A percentile compares a stretch with the other conserved stretches of the same genome.
Evolutionary conservation across 2,888 invertebrate species (phyloP).

Genomic region (Aleiodes alternator): DNA sequence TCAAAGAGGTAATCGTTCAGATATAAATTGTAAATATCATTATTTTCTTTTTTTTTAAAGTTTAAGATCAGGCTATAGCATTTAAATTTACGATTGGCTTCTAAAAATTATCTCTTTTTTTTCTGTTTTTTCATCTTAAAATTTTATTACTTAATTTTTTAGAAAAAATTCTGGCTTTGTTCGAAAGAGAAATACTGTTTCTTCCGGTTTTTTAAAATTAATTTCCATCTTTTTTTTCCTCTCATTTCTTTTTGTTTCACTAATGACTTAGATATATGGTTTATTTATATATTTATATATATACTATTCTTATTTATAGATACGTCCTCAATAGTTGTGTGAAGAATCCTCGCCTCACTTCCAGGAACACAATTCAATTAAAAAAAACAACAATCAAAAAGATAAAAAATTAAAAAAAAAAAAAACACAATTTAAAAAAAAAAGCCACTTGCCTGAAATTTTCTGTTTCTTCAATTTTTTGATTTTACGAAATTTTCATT

Average conservation of each 20-base stretch:
- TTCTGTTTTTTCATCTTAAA: background rate
- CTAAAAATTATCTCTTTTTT: background rate
- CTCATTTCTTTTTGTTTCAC: slow-evolving; percentile 45
- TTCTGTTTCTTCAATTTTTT: background rate
- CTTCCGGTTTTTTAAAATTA: slow-evolving; percentile 15
- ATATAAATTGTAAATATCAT: slow-evolving; percentile 36
- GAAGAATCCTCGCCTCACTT: slow-evolving; percentile 1
- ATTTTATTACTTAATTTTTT: slow-evolving; percentile 12
- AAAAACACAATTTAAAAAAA: slow-evolving; percentile 2
- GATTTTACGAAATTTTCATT: slow-evolving; percentile 54
- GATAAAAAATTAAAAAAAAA: slow-evolving; percentile 33
- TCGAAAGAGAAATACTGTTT: slow-evolving; percentile 40
- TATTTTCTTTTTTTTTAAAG: background rate
- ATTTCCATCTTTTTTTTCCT: background rate
- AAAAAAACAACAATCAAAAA: slow-evolving; percentile 37
- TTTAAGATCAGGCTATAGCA: slow-evolving; percentile 28
- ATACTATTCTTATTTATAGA: slow-evolving; percentile 19
- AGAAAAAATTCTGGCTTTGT: slow-evolving; percentile 18
- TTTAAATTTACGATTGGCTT: slow-evolving; percentile 24
- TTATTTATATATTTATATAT: slow-evolving; percentile 45
- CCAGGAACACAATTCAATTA: background rate
- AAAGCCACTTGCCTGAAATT: slow-evolving; percentile 28
- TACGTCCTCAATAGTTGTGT: slow-evolving; percentile 22
- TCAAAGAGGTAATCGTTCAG: slow-evolving; percentile 33
- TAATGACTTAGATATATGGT: slow-evolving; percentile 64